Conservation (phyloP, 2,113 vertebrate genomes). For the Esox niger region DNA sequence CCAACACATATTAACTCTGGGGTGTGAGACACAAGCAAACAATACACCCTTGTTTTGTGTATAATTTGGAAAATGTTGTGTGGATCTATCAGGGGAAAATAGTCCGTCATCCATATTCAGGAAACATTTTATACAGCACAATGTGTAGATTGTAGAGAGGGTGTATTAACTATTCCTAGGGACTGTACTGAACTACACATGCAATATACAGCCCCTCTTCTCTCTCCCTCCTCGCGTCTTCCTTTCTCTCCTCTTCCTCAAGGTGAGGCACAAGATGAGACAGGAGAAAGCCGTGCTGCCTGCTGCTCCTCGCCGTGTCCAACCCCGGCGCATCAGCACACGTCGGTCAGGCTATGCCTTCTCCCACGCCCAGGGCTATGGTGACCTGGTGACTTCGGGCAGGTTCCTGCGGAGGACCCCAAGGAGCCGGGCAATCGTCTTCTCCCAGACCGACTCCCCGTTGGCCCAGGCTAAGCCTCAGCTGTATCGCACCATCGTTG, state of each 20-base stretch:
- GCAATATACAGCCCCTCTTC: too few relatives aligned
- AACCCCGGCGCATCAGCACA: slow-evolving; percentile 62
- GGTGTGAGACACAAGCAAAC: too few relatives aligned
- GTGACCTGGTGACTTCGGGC: slow-evolving; percentile 88
- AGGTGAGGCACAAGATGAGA: slow-evolving; percentile 80
- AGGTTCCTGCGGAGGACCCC: slow-evolving; percentile 63
- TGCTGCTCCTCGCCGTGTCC: slow-evolving; percentile 47
- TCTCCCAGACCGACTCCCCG: slow-evolving; percentile 45
- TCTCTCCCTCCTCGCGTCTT: not conserved
- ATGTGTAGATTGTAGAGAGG: too few relatives aligned
- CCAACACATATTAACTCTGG: too few relatives aligned
- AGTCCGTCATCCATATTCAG: too few relatives aligned
- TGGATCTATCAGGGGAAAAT: too few relatives aligned
- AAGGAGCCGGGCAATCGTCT: slow-evolving; percentile 45
- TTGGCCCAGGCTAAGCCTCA: slow-evolving; percentile 60
- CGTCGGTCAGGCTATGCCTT: slow-evolving; percentile 92
- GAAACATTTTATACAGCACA: too few relatives aligned
- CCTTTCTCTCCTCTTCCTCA: slow-evolving; percentile 13
- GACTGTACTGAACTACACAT: too few relatives aligned
- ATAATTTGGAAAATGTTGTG: too few relatives aligned
- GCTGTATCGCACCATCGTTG: slow-evolving; percentile 58
- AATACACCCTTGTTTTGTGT: too few relatives aligned
- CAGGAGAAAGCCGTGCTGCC: slow-evolving; percentile 66
- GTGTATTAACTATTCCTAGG: too few relatives aligned
- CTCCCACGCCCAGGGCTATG: slow-evolving; percentile 89